A percentile compares a stretch with the other conserved stretches of the same genome.
phyloP scores from a whole-genome alignment of 2,888 invertebrate species.

The Caradrina kadenii region DNA sequence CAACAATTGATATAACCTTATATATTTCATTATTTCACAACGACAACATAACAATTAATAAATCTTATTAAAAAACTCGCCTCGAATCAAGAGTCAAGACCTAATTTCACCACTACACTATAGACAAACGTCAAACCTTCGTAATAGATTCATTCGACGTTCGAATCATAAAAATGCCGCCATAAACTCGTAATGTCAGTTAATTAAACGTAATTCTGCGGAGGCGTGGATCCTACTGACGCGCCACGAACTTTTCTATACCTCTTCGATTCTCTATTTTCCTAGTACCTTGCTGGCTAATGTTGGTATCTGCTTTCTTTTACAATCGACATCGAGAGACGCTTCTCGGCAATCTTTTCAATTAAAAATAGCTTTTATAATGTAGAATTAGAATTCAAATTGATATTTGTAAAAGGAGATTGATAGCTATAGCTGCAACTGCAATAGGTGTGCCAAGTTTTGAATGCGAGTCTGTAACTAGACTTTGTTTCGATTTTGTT shows the following conservation, averaged over 20 bases:
- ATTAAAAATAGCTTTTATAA: conserved; percentile 53
- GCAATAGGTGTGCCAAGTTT: conserved; percentile 40
- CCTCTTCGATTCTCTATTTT: conserved; percentile 72
- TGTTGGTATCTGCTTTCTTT: conserved; percentile 79
- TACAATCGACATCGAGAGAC: conserved; percentile 57
- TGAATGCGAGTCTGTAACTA: conserved; percentile 30
- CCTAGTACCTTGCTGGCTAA: conserved; percentile 84
- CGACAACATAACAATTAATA: neutral
- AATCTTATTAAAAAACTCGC: neutral
- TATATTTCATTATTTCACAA: neutral
- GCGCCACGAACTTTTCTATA: conserved; percentile 54
- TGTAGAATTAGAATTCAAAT: conserved; percentile 50
- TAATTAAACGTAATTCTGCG: conserved; percentile 53
- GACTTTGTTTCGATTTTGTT: conserved; percentile 27
- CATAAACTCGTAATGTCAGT: conserved; percentile 55
- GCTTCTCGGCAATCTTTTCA: conserved; percentile 23
- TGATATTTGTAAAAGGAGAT: conserved; percentile 49
- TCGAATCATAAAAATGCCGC: conserved; percentile 57
- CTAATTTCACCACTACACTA: conserved; percentile 10
- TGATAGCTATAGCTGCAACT: conserved; percentile 45
- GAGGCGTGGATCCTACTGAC: conserved; percentile 53
- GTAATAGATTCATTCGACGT: conserved; percentile 50
- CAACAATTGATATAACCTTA: neutral
- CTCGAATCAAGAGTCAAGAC: neutral
- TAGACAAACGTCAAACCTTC: conserved; percentile 20